Base-by-base conservation (phyloP, 2,888 invertebrate genomes). In the Epinotia nisella region DNA sequence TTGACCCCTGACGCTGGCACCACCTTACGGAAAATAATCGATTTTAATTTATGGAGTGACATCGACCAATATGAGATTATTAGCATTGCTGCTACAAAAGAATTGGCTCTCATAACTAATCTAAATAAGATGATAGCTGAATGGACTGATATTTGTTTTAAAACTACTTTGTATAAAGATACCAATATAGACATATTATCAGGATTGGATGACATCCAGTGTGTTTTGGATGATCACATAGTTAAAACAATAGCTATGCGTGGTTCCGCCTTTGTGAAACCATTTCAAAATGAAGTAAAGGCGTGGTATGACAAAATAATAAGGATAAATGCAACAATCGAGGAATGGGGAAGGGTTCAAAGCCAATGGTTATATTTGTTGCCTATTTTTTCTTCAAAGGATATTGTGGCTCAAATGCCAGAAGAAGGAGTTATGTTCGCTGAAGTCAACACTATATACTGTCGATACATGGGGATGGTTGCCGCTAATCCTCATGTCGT, bases 301-400 rank as follows among this genome's bases (percentile, higher is more conserved):
- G 90, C 94, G 2, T 98, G 98, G 96, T 97, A 97, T 85, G 96
- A 96, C 9, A 96, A 96, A 83, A 94, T 98, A 58, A 85, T 94
- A 0, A 91, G 96, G 75, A 95, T 96, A 10, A 95, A 96, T 83
- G 90, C 92, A 61, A 97, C 97, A 3, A 94, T 98, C 56, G 97
- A 97, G 74, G 96, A 96, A 88, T 98, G 97, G 97, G 95, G 96
- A 49, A 97, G 96, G 93, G 97, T 97, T 35, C 98, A 98, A 91
- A 94, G 96, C 66, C 96, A 97, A 76, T 98, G 98, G 98, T 91
- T 98, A 76, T 97, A 98, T 85, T 92, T 98, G 75, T 93, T 98
- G 78, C 98, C 98, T 0, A 97, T 98, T 82, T 98, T 98, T 89
- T 96, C 97, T 49, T 97, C 97, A 2, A 96, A 97, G 87, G 97